A percentile compares a stretch with the other conserved stretches of the same genome.
Conservation (phyloP, 2,113 vertebrate genomes). For the Chaenogobius annularis region DNA sequence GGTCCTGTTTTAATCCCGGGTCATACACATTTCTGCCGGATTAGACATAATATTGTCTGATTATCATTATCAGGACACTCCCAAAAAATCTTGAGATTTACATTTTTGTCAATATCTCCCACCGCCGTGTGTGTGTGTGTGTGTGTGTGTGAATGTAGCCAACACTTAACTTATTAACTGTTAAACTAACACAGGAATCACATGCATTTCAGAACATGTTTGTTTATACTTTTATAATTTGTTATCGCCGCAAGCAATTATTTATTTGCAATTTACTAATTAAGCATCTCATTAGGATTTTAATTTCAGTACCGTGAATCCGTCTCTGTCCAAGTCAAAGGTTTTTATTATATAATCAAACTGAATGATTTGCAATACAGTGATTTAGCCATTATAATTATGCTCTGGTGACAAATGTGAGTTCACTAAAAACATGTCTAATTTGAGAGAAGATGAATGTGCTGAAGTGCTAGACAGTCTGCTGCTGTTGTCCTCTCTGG, state of each 20-base stretch:
- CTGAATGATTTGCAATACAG: not conserved
- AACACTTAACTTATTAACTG: no score
- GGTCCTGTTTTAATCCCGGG: not conserved
- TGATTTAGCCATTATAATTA: not conserved
- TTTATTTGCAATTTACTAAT: not conserved
- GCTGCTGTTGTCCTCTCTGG: conserved; percentile 51
- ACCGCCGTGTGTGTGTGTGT: no score
- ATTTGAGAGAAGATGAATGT: conserved; percentile 51
- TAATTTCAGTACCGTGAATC: not conserved
- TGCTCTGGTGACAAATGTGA: not conserved
- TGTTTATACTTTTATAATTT: no score
- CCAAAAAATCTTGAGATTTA: no score
- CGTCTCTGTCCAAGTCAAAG: not conserved
- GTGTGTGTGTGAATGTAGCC: no score
- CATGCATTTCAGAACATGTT: no score
- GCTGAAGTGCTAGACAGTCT: conserved; percentile 43
- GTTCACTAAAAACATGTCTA: conserved; percentile 23
- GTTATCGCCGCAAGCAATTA: no score
- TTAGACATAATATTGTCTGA: no score
- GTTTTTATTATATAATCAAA: not conserved
- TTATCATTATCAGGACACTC: no score
- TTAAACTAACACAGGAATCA: no score
- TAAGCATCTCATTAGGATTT: not conserved
- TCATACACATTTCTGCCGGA: no score
- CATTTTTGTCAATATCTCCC: no score